These are phyloP conservation scores for Stenotaenia linearis DNA, from an alignment of 2,888 invertebrate genomes.

Conservation along the genomic window DNA sequence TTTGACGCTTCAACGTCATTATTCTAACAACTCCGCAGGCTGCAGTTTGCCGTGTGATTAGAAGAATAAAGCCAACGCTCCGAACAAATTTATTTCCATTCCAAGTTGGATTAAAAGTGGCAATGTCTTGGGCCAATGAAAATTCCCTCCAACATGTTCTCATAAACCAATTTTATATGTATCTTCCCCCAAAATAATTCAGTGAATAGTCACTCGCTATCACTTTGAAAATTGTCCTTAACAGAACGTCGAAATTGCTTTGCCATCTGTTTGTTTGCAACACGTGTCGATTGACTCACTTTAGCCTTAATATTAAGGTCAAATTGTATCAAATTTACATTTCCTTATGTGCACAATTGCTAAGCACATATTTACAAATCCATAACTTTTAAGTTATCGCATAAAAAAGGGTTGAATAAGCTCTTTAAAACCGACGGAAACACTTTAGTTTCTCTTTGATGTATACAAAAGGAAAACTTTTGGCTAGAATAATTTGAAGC, in stretches of 20 bases:
- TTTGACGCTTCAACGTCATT: background rate
- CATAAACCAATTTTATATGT: background rate
- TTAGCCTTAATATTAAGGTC: background rate
- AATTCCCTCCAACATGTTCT: background rate
- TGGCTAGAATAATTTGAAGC: background rate
- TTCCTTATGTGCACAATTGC: too few relatives aligned
- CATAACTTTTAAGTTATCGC: too few relatives aligned
- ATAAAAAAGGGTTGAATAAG: background rate
- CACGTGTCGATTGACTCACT: background rate
- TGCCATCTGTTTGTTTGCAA: background rate
- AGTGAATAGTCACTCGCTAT: background rate
- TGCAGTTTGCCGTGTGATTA: background rate
- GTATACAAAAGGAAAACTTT: background rate
- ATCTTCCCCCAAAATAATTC: background rate
- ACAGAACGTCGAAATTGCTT: background rate
- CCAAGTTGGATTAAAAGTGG: background rate
- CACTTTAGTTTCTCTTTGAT: background rate
- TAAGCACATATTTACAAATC: too few relatives aligned
- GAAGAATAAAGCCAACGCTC: background rate
- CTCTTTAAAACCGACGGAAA: background rate
- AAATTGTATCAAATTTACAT: background rate
- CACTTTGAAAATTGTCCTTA: background rate
- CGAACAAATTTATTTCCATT: background rate
- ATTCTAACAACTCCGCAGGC: background rate
- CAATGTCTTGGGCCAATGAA: background rate